Base-by-base conservation (phyloP, 2,797 vertebrate genomes). In the Melanotaenia maccullochi region DNA sequence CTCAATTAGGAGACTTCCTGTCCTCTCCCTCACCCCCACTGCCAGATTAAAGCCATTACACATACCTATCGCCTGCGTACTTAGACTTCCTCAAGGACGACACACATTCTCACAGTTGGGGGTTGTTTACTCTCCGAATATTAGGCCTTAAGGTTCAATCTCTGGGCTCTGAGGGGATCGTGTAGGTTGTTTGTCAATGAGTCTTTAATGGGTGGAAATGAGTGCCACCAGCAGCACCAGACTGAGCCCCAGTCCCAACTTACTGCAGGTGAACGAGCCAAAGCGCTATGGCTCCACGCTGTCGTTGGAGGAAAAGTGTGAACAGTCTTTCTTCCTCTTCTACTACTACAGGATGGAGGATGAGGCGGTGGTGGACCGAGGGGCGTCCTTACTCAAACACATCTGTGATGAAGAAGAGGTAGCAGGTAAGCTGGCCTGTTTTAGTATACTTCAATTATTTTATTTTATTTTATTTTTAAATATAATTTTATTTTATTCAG, bases 301-400 rank as follows among this genome's bases (percentile, higher is more conserved):
- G 92, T 97, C 96, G 0, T 91, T 97, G 87, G 95, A 96, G 92
- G 96, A 99, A 89, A 97, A 95, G 93, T 97, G 97, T 97, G 96
- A 98, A 92, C 96, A 96, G 92, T 99, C 97, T 93, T 98, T 99
- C 87, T 98, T 99, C 95, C 95, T 98, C 83, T 99, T 98, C 90
- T 99, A 98, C 95, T 97, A 97, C 94, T 98, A 97, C 90, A 99
- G 97, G 95, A 97, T 99, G 97, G 97, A 99, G 93, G 97, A 99
- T 87, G 97, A 99, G 94, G 97, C 97, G 24, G 97, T 99, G 82
- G 87, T 99, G 96, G 97, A 99, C 94, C 94, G 97, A 83, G 97
- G 97, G 82, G 97, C 97, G 24, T 98, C 97, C 75, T 96, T 98
- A 84, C 93, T 98, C 75, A 99, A 99, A 71, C 97, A 98, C 61